phyloP scores from a whole-genome alignment of 2,797 vertebrate species.

The Sebastes hubbsi region DNA sequence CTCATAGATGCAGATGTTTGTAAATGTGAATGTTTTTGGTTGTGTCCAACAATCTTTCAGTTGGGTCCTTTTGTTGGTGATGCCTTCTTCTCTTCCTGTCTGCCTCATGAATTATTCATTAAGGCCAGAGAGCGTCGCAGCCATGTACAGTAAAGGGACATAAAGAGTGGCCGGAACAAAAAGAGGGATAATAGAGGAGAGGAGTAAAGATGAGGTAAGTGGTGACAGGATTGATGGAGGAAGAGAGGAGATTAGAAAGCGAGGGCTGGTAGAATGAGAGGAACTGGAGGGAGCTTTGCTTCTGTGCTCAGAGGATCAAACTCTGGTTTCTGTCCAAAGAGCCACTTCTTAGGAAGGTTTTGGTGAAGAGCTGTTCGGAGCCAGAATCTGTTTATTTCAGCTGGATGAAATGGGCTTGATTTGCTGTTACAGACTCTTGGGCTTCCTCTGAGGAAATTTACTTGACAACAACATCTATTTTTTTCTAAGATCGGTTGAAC shows the following conservation, averaged over 20 bases:
- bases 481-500: not conserved
- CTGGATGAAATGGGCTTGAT: slow-evolving; percentile 5
- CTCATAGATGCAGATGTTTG: not conserved
- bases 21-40: slow-evolving; percentile 1
- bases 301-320: slow-evolving; percentile 22
- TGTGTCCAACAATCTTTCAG: not conserved
- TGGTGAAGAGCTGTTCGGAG: not conserved
- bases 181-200: slow-evolving; percentile 5
- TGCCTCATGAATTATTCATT: slow-evolving; percentile 45
- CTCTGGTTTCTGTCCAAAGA: slow-evolving; percentile 21
- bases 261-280: slow-evolving; percentile 1
- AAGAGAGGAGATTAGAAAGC: not conserved
- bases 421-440: not conserved
- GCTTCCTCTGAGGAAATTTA: not conserved
- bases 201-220: not conserved
- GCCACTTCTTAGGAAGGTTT: slow-evolving; percentile 10
- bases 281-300: slow-evolving; percentile 17
- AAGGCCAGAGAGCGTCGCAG: slow-evolving; percentile 24
- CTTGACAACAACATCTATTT: not conserved
- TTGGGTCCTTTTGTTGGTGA: slow-evolving; percentile 20
- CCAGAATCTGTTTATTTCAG: slow-evolving; percentile 20
- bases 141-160: slow-evolving; percentile 18
- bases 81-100: slow-evolving; percentile 1
- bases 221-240: not conserved
- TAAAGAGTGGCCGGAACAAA: not conserved